phyloP scores from a whole-genome alignment of 2,888 invertebrate species.

The Chrysolina haemoptera region DNA sequence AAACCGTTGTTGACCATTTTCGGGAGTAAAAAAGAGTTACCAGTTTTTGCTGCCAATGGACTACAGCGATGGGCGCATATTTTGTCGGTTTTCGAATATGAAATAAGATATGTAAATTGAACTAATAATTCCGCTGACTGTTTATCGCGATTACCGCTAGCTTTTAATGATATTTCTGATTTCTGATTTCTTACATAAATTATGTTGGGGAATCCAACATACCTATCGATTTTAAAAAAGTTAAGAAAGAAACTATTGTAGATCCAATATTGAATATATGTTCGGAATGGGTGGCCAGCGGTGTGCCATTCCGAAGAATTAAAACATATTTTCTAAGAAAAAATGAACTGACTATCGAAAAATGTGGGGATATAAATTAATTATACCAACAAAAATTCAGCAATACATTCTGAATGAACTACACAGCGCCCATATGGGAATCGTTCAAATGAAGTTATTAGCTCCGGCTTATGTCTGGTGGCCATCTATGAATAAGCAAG shows the following conservation, averaged over 20 bases:
- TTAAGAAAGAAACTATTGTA: background rate
- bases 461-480: conserved; percentile 24
- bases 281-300: background rate
- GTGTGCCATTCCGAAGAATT: background rate
- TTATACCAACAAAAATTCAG: background rate
- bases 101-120: too few relatives aligned
- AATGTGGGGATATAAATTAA: background rate
- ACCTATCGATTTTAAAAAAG: background rate
- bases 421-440: conserved; percentile 2
- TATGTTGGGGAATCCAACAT: background rate
- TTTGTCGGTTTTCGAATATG: too few relatives aligned
- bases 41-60: too few relatives aligned
- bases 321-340: background rate
- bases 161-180: too few relatives aligned
- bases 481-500: conserved; percentile 12
- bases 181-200: background rate
- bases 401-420: too few relatives aligned
- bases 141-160: too few relatives aligned
- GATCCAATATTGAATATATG: too few relatives aligned
- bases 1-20: too few relatives aligned
- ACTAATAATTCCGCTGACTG: too few relatives aligned
- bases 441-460: conserved; percentile 19
- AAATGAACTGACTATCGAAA: background rate
- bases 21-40: too few relatives aligned
- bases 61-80: too few relatives aligned